Evolutionary conservation across 2,797 vertebrate genomes (phyloP).

Genomic region (Eupleurogrammus muticus): DNA sequence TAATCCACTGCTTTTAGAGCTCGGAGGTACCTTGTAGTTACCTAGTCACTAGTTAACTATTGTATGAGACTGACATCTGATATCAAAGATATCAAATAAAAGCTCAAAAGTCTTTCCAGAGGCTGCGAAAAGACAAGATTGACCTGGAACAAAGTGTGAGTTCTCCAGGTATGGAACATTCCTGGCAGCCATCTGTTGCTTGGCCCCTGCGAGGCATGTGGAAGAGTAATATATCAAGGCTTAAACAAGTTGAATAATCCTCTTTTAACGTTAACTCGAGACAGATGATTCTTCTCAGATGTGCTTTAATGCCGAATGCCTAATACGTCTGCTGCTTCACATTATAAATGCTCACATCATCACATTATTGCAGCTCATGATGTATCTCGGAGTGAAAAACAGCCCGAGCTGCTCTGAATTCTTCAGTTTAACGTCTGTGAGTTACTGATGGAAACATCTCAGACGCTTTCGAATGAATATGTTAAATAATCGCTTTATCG

Average conservation of each 20-base stretch:
- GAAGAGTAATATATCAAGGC: slow-evolving; percentile 16
- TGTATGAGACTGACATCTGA: no score
- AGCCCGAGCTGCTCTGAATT: background rate
- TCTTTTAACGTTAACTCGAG: background rate
- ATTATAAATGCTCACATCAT: background rate
- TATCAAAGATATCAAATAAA: no score
- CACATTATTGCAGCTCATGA: background rate
- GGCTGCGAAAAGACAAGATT: slow-evolving; percentile 4
- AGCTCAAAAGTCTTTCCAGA: no score
- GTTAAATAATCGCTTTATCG: slow-evolving; percentile 18
- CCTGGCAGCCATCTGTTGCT: slow-evolving; percentile 39
- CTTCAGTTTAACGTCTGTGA: background rate
- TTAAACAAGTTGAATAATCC: slow-evolving; percentile 14
- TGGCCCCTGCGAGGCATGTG: background rate
- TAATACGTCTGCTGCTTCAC: background rate
- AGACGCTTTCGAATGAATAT: slow-evolving; percentile 13
- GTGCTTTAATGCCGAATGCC: slow-evolving; percentile 4
- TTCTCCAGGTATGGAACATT: slow-evolving; percentile 26
- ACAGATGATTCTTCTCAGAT: slow-evolving; percentile 13
- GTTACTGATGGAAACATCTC: background rate
- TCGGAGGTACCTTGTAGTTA: no score
- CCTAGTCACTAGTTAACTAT: no score
- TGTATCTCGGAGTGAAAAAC: slow-evolving; percentile 5
- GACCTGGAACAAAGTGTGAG: slow-evolving; percentile 27
- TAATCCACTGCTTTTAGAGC: no score